A percentile compares a stretch with the other conserved stretches of the same genome.
These are phyloP conservation scores for Pseudochromis fuscus DNA, from an alignment of 2,797 vertebrate genomes.

Conservation along the genomic window DNA sequence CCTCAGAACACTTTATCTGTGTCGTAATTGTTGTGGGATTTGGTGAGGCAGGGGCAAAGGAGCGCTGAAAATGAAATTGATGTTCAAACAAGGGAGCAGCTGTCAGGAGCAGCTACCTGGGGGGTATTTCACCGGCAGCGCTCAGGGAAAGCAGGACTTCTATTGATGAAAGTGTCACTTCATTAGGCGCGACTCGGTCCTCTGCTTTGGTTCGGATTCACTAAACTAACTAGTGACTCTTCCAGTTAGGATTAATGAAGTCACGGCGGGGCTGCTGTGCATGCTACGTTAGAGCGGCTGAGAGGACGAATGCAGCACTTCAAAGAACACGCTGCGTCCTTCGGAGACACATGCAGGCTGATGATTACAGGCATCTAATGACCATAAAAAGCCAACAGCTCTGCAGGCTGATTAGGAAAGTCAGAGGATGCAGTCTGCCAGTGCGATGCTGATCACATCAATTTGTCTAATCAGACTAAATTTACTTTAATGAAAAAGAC, in stretches of 20 bases:
- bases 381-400: constrained; percentile 35
- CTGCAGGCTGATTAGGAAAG: constrained; percentile 60
- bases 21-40: constrained; percentile 78
- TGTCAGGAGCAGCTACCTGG: constrained; percentile 74
- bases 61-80: constrained; percentile 77
- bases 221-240: constrained; percentile 46
- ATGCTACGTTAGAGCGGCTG: background rate
- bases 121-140: constrained; percentile 36
- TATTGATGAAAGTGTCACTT: constrained; percentile 55
- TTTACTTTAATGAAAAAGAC: constrained; percentile 60
- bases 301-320: constrained; percentile 25
- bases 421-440: constrained; percentile 44
- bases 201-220: constrained; percentile 33
- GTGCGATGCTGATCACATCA: constrained; percentile 55
- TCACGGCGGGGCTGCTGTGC: constrained; percentile 13
- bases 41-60: constrained; percentile 61
- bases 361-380: constrained; percentile 62
- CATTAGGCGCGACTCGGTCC: constrained; percentile 43
- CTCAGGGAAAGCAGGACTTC: constrained; percentile 16
- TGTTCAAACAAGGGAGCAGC: constrained; percentile 77
- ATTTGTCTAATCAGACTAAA: constrained; percentile 62
- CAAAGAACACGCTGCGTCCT: constrained; percentile 29
- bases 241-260: constrained; percentile 53
- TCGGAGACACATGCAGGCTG: constrained; percentile 27
- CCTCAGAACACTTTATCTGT: constrained; percentile 65